Percentiles rank a stretch among this genome's conserved stretches.
phyloP scores from a whole-genome alignment of 2,113 vertebrate species.

The Psittacus erithacus region DNA sequence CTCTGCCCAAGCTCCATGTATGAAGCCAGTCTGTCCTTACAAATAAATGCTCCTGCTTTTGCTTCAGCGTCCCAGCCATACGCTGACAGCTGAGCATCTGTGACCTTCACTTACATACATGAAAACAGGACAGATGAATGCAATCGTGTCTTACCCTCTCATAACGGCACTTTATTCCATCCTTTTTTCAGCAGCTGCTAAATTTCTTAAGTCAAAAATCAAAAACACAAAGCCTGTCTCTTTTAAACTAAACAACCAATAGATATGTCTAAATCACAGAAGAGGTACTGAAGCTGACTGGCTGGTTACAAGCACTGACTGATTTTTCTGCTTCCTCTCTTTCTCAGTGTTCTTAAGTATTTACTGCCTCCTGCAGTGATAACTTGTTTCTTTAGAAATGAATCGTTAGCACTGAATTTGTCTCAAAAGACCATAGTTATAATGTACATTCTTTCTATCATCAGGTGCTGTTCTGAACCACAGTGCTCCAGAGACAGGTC shows the following conservation, averaged over 20 bases:
- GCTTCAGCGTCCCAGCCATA: neutral
- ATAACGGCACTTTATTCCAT: neutral
- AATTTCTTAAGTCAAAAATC: neutral
- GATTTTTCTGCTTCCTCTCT: neutral
- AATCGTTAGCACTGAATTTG: conserved; percentile 30
- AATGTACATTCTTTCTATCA: neutral
- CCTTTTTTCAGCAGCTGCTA: neutral
- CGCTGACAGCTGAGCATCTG: fast-evolving
- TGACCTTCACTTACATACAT: neutral
- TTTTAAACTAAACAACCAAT: neutral
- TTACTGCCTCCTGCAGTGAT: neutral
- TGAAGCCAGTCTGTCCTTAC: neutral
- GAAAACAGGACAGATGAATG: neutral
- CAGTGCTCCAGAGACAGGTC: neutral
- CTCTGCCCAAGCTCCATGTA: neutral
- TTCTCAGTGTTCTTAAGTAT: conserved; percentile 6
- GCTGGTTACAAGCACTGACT: neutral
- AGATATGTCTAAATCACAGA: neutral
- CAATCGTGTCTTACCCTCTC: neutral
- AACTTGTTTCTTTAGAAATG: conserved; percentile 49
- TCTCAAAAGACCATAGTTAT: conserved; percentile 13
- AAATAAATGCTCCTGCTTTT: neutral
- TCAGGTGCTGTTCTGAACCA: neutral
- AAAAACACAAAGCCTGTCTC: neutral
- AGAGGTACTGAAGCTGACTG: neutral